phyloP scores from a whole-genome alignment of 2,797 vertebrate genomes.

The Pampus argenteus region DNA sequence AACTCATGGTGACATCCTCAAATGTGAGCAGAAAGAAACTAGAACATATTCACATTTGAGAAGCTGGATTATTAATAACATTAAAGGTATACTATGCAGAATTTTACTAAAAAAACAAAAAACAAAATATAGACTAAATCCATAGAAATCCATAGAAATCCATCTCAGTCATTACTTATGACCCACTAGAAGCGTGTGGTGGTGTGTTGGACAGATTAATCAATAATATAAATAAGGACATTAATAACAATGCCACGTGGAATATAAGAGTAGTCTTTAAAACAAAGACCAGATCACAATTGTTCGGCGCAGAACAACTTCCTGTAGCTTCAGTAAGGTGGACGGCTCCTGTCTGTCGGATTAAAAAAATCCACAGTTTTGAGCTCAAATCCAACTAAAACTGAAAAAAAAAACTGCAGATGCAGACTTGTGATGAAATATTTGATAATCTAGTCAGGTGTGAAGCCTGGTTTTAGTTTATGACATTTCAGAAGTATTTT shows the following conservation, averaged over 20 bases:
- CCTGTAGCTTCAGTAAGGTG: not conserved
- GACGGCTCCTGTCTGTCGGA: not conserved
- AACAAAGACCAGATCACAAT: not conserved
- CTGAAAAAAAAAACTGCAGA: constrained; percentile 23
- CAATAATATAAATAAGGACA: not conserved
- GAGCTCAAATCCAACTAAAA: constrained; percentile 19
- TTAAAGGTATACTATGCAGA: no score
- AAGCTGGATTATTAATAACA: no score
- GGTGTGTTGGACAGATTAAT: no score
- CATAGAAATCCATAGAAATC: no score
- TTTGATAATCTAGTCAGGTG: constrained; percentile 69
- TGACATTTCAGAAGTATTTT: constrained; percentile 58
- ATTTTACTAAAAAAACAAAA: no score
- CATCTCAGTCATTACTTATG: no score
- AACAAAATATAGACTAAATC: no score
- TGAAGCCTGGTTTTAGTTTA: constrained; percentile 37
- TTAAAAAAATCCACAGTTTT: constrained; percentile 14
- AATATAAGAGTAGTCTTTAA: not conserved
- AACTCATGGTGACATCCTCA: no score
- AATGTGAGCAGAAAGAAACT: no score
- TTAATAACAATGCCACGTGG: not conserved
- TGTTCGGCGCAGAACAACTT: not conserved
- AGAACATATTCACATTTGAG: no score
- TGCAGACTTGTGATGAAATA: constrained; percentile 46
- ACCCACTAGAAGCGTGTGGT: no score